Evolutionary conservation across 2,888 invertebrate genomes (phyloP).

Genomic region (Lycia hirtaria): DNA sequence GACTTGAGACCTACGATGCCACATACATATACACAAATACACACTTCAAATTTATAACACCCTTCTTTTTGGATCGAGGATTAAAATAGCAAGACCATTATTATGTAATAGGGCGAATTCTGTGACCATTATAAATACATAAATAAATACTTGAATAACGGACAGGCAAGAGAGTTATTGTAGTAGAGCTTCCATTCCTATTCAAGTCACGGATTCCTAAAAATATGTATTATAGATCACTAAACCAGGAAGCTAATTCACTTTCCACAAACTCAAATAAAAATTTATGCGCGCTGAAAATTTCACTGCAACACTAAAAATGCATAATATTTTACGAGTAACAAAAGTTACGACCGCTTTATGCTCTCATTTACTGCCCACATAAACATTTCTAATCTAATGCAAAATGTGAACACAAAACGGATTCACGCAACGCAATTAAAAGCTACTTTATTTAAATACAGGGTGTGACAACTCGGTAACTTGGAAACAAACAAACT

Average conservation of each 20-base stretch:
- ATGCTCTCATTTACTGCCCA: conserved; percentile 45
- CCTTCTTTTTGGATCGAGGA: too few species aligned
- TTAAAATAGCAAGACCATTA: too few species aligned
- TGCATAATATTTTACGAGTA: conserved; percentile 42
- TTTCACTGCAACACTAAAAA: conserved; percentile 26
- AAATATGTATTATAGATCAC: too few species aligned
- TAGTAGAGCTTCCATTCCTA: too few species aligned
- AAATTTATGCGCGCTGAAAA: conserved; percentile 10
- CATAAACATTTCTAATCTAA: conserved; percentile 49
- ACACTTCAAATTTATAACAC: too few species aligned
- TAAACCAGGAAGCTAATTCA: background rate
- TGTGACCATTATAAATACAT: too few species aligned
- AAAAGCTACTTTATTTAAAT: conserved; percentile 42
- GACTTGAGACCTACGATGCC: too few species aligned
- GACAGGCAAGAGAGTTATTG: too few species aligned
- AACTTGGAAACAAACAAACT: conserved; percentile 38
- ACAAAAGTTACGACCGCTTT: conserved; percentile 39
- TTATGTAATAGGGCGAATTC: too few species aligned
- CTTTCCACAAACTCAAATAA: background rate
- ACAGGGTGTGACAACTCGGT: conserved; percentile 37
- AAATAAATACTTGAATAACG: background rate
- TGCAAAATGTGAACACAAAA: conserved; percentile 50
- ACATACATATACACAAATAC: too few species aligned
- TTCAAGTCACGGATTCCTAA: too few species aligned
- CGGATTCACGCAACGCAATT: conserved; percentile 54